Base-by-base conservation (phyloP, 2,888 invertebrate genomes). In the Trachelus troglodyta region DNA sequence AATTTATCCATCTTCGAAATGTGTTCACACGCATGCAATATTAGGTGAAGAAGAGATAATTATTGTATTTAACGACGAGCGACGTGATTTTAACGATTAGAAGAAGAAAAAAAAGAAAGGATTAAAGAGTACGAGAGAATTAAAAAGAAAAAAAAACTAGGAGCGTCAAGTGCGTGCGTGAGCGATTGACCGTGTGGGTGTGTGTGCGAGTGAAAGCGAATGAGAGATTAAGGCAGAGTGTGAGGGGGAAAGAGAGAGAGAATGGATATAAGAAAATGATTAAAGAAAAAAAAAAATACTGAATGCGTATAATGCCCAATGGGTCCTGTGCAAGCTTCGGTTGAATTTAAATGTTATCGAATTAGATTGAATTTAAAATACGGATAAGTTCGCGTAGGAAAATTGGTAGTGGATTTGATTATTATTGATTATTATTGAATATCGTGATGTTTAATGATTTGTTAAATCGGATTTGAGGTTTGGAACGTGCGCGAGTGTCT, bases 271-370 rank as follows among this genome's bases (percentile, higher is more conserved):
- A 74, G 71, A 71, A 73, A 76, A 69, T 74, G 74, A 75, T 69
- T 76, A 76, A 74, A 76, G 68, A 76, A 81, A 79, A 78, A 77
- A 69, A 69, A 77, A 75, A 69, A 76, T 75, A 81, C 79, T 80
- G 79, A 81, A 83, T 83, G 80, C 82, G 83, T 84, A 34, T 74
- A 86, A 87, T 56, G 23, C 87, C 83, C 85, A 87, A 88, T 87
- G 89, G 89, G 89, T 89, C 87, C 86, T 89, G 89, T 88, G 89
- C 89, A 89, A 89, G 87, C 85, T 85, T 89, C 86, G 87, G 83
- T 88, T 89, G 86, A 87, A 88, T 88, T 88, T 85, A 79, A 83
- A 83, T 86, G 88, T 89, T 86, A 85, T 88, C 84, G 84, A 86
- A 80, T 88, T 89, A 86, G 86, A 87, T 87, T 83, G 84, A 89